phyloP scores from a whole-genome alignment of 2,888 invertebrate genomes.

The Podabrus alpinus region DNA sequence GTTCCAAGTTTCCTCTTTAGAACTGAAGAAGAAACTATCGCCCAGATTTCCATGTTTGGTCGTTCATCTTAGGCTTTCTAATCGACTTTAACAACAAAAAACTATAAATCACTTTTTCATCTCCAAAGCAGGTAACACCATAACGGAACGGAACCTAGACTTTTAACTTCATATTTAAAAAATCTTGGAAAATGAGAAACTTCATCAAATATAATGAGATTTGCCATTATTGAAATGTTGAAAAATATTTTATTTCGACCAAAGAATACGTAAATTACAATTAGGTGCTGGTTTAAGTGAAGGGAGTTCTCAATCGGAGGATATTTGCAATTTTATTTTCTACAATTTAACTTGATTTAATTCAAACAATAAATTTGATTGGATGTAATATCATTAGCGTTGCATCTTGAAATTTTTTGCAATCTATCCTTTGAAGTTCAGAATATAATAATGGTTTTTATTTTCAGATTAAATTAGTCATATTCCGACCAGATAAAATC shows the following conservation, averaged over 20 bases:
- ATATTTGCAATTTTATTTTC: not conserved
- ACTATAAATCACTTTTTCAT: too few species aligned
- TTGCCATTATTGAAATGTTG: not conserved
- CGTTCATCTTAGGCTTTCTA: too few species aligned
- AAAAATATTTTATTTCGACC: not conserved
- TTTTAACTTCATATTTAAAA: too few species aligned
- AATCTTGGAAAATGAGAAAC: too few species aligned
- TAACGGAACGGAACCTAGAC: too few species aligned
- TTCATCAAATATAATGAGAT: not conserved
- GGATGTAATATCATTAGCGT: not conserved
- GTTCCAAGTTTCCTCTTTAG: too few species aligned
- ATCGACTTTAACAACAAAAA: too few species aligned
- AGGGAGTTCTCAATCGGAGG: not conserved
- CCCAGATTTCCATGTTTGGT: too few species aligned
- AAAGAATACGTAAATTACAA: not conserved
- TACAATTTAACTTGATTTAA: not conserved
- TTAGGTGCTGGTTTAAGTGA: not conserved
- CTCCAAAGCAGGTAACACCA: too few species aligned
- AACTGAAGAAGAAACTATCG: too few species aligned
- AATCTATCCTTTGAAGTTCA: not conserved
- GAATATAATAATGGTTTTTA: not conserved
- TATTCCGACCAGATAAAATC: conserved; percentile 76
- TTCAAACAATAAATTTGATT: not conserved
- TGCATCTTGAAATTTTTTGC: not conserved
- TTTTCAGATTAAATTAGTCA: conserved; percentile 77